Evolutionary conservation across 1,140 invertebrate genomes (phyloP), one percentile per base, ranked within the genome.

Genomic region (Trachelipus rathkii): DNA sequence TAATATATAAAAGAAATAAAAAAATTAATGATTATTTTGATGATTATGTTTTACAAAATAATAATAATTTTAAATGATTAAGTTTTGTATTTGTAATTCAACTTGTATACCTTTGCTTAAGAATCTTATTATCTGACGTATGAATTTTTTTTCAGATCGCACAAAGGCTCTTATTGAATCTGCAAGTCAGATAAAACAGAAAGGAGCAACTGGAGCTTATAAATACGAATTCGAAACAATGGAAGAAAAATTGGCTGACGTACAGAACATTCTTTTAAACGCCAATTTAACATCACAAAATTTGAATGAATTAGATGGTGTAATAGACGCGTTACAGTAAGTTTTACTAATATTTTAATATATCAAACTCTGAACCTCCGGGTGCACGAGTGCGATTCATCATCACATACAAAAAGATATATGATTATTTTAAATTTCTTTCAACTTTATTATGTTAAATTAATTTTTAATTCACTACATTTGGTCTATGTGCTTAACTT

Each of bases 181-280:
- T 71, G 95, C 95, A n/a, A 92, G 91, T 75, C 90, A 93, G 83
- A 97, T 98, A 71, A 95, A 96, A 83, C 90, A 93, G 81, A 92
- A 94, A 75, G 96, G 96, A 70, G 93, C 94, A 10, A 93, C 94
- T 13, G 95, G 95, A 67, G 95, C 95, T 0, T 99, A 98, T 83
- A 94, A 94, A 5, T 89, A 92, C 81, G 93, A 97, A 85, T 99
- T 98, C 87, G 91, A 93, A 81, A 89, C 90, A 79, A 95, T 98
- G 90, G 92, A 96, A 82, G 88, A 90, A 43, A 92, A 92, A 82
- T 86, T 99, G 74, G 87, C 91, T 53, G 90, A 93, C 83, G 90
- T 98, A 0, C 88, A 90, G 81, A 85, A 87, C 69, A 86, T 95
- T 43, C 86, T 98, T n/a, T 87, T 91, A 67, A 94, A 91, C 83